Base-by-base conservation (phyloP, 1,140 invertebrate genomes). In the Apis dorsata region DNA sequence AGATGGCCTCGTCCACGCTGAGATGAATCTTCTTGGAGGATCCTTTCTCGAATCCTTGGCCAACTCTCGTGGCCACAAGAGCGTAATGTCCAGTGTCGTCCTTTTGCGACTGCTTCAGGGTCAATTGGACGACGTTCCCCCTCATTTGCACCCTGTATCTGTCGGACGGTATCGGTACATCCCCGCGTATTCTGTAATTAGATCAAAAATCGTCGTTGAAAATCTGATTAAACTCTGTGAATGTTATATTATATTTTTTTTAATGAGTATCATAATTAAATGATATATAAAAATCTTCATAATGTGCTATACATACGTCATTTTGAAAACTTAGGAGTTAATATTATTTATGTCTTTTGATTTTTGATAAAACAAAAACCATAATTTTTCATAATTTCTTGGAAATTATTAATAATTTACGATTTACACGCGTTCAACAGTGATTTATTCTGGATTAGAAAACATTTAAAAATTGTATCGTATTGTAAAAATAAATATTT, bases 21-120 rank as follows among this genome's bases (percentile, higher is more conserved):
- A 94, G 85, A 55, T 91, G 91, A 70, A 94, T 91, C 78, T 79
- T 91, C 72, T 90, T 91, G 2, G 89, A 79, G 55, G 85, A 85
- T 21, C 86, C 86, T 82, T 79, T 85, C 70, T 84, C 72, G 68
- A 90, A 91, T 21, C 87, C 88, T 80, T 92, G 90, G 49, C 90
- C 92, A 24, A 94, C 89, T 73, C 94, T 95, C 81, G 94, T 95
- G 5, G 95, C 96, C 34, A 94, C 92, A 17, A 95, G 93, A 28
- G 94, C 94, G 91, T 96, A 96, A 11, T 94, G 92, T 13, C 95
- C 95, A 7, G 94, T 90, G 85, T 95, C 95, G 66, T 94, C 92
- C 81, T 93, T 94, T 59, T 94, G 94, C 7, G 95, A 93, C 81
- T 94, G 92, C 17, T 95, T 94, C 79, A 96, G 86, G 1, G 94